Evolutionary conservation across 1,140 invertebrate genomes (phyloP).

Genomic region (Nixonia krombeini): DNA sequence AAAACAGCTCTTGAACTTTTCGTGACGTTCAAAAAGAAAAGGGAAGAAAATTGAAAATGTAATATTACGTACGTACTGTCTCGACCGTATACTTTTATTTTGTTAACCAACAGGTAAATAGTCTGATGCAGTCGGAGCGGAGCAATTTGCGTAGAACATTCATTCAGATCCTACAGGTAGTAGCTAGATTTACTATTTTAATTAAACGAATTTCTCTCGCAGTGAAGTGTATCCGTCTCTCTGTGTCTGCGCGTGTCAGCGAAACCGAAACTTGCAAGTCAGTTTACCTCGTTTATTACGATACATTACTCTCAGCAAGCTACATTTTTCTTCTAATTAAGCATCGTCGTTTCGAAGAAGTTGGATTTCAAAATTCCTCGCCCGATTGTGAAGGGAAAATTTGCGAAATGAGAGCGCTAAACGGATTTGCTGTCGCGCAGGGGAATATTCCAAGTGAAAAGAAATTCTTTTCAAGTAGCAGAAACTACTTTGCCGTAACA

Average conservation of each 20-base stretch:
- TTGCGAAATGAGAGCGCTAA: too few species aligned
- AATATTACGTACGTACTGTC: too few species aligned
- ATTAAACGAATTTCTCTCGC: conserved; percentile 7
- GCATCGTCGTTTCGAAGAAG: not conserved
- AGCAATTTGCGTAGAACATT: not conserved
- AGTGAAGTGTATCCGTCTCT: not conserved
- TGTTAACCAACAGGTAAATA: not conserved
- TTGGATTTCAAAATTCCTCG: too few species aligned
- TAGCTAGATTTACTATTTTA: conserved; percentile 2
- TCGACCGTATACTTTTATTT: too few species aligned
- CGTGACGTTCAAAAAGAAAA: too few species aligned
- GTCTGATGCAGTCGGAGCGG: not conserved
- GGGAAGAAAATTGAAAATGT: too few species aligned
- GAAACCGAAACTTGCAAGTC: not conserved
- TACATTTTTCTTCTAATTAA: not conserved
- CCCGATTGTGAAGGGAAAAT: too few species aligned
- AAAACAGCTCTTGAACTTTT: too few species aligned
- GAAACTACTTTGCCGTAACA: too few species aligned
- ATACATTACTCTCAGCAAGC: not conserved
- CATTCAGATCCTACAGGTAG: conserved; percentile 2
- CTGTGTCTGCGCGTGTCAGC: not conserved
- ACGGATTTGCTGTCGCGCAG: too few species aligned
- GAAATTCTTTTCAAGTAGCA: too few species aligned
- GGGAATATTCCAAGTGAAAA: too few species aligned
- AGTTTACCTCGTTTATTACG: not conserved